Conservation (phyloP, 2,797 vertebrate genomes). For the Malurus leucopterus region DNA sequence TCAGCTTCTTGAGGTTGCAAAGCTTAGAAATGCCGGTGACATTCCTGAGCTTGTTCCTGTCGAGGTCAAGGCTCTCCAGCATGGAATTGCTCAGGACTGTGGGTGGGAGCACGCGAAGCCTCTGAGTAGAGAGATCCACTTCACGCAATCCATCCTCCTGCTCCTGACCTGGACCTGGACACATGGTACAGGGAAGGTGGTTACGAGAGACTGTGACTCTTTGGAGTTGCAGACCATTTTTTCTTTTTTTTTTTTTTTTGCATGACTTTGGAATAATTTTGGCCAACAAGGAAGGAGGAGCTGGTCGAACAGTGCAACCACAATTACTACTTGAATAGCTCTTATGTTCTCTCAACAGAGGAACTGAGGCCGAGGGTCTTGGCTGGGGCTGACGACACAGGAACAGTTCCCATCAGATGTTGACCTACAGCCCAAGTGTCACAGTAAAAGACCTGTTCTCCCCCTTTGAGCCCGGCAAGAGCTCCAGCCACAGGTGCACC, state of each 20-base stretch:
- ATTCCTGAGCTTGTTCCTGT: slow-evolving; percentile 71
- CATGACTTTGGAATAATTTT: background rate
- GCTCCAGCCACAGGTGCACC: background rate
- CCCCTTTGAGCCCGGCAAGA: background rate
- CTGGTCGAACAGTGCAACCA: background rate
- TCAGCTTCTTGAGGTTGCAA: slow-evolving; percentile 64
- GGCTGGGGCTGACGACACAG: background rate
- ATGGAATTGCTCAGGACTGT: slow-evolving; percentile 9
- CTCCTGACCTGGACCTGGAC: slow-evolving; percentile 39
- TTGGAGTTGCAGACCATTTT: background rate
- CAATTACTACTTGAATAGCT: background rate
- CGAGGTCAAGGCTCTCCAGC: slow-evolving; percentile 52
- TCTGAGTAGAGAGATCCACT: slow-evolving; percentile 49
- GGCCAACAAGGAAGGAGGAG: background rate
- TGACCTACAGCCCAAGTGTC: background rate
- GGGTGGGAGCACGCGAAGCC: slow-evolving; percentile 61
- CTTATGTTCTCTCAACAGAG: background rate
- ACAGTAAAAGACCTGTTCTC: background rate
- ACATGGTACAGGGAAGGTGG: background rate
- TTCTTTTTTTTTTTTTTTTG: background rate
- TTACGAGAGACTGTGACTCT: background rate
- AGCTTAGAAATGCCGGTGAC: slow-evolving; percentile 56
- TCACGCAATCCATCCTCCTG: background rate
- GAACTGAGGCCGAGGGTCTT: background rate
- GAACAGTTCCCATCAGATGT: rapidly evolving